Base-by-base conservation (phyloP, 2,113 vertebrate species). In the Callocephalon fimbriatum region DNA sequence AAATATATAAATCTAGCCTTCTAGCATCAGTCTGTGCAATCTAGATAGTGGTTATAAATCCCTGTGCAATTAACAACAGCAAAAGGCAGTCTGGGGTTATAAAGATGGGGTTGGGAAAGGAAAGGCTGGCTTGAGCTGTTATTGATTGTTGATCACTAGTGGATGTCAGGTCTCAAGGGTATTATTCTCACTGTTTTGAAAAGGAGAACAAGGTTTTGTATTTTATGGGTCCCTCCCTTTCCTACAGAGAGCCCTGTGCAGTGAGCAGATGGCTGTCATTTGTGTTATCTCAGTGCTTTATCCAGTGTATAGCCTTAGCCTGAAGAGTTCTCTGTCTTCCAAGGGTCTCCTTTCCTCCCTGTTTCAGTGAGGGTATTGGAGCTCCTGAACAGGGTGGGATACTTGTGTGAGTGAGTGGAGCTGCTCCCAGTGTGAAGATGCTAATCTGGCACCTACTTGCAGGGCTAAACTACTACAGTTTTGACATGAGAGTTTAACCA, bases 361-460 rank as follows among this genome's bases (percentile, higher is more conserved):
- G 0, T 14, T n/a, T 37, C 45, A 18, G 1, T 18, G 50, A 58
- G 21, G 25, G 0, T 40, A 29, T 0, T 7, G 22, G 63, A 76
- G 54, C 37, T 32, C 47, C 13, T 7, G 1, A 42, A 5, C 15
- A 31, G 23, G 15, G 27, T 9, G 31, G 17, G 37, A 26, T 22
- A 22, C 4, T 40, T 7, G 21, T 9, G 48, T 6, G 47, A 44
- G 16, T 14, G 5, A 18, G n/a, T 3, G 16, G 42, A 51, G 44
- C 35, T 51, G 4, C 51, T 44, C 47, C 42, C 44, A 13, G 9
- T 8, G 37, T 2, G 45, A 38, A 27, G 44, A 31, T 26, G 32
- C 37, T 15, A 5, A 50, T 0, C 7, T 31, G 58, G 45, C 40
- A 45, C 32, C 10, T 50, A 3, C 18, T 53, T 13, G 32, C 6